Evolutionary conservation across 2,797 vertebrate genomes (phyloP).

Genomic region (Dendrocincla fuliginosa): DNA sequence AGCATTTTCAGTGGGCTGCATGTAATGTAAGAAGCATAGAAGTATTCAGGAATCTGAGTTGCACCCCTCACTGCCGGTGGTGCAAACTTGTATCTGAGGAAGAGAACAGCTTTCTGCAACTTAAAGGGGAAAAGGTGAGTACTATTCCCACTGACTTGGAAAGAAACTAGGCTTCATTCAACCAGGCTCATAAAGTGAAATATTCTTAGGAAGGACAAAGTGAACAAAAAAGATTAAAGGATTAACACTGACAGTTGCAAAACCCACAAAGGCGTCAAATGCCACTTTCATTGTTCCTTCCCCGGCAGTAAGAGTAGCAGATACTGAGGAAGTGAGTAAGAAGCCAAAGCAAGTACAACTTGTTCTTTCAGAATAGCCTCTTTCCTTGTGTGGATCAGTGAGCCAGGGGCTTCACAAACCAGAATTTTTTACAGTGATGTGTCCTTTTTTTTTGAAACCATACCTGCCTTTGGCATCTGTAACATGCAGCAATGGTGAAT

Average conservation of each 20-base stretch:
- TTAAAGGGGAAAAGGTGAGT: neutral
- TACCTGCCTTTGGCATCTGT: neutral
- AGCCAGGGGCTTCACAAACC: neutral
- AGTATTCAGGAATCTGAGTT: neutral
- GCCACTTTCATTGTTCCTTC: neutral
- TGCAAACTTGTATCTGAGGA: neutral
- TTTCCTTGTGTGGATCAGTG: neutral
- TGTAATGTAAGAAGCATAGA: neutral
- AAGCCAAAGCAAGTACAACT: neutral
- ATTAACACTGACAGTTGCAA: constrained; percentile 2
- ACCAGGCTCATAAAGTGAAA: neutral
- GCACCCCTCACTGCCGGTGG: neutral
- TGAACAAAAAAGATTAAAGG: constrained; percentile 6
- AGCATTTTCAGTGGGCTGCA: fast-evolving
- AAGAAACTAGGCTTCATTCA: neutral
- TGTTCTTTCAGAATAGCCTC: neutral
- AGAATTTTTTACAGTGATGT: neutral
- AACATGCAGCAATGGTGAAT: neutral
- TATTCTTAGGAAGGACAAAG: constrained; percentile 7
- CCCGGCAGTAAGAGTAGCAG: neutral
- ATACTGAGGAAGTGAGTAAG: neutral
- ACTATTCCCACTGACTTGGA: neutral
- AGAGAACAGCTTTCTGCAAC: neutral
- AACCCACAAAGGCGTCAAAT: neutral
- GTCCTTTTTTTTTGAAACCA: neutral